These are phyloP conservation scores for Neoitamus cyanurus DNA, from an alignment of 2,888 invertebrate genomes.

Conservation along the genomic window DNA sequence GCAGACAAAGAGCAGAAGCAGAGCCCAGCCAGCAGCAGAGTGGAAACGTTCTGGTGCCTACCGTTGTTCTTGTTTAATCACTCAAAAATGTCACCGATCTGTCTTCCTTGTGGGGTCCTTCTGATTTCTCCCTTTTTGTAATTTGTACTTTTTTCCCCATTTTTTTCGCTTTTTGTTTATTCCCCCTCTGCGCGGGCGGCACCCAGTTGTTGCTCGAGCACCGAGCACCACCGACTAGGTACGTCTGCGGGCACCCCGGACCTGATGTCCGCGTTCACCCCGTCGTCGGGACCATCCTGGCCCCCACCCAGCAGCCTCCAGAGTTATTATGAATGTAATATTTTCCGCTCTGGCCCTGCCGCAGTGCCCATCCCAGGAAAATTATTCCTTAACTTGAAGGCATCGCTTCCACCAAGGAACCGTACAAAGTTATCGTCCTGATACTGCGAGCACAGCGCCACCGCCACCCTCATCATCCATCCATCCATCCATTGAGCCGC, in stretches of 20 bases:
- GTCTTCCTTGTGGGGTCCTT: conserved; percentile 53
- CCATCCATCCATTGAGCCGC: conserved; percentile 29
- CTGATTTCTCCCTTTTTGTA: conserved; percentile 46
- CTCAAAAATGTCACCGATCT: conserved; percentile 58
- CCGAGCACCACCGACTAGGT: not conserved
- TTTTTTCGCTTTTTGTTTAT: conserved; percentile 31
- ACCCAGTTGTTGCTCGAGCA: conserved; percentile 27
- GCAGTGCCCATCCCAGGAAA: conserved; percentile 20
- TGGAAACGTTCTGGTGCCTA: conserved; percentile 52
- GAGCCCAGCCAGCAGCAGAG: conserved; percentile 23
- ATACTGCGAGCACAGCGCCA: not conserved
- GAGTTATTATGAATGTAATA: conserved; percentile 45
- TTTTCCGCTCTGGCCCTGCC: conserved; percentile 15
- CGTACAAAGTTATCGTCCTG: conserved; percentile 16
- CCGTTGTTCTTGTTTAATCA: conserved; percentile 57
- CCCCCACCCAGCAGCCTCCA: not conserved
- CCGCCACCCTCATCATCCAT: not conserved
- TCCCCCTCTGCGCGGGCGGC: not conserved
- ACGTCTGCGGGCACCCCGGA: conserved; percentile 17
- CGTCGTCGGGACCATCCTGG: not conserved
- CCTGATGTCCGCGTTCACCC: not conserved
- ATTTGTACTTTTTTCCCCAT: conserved; percentile 23
- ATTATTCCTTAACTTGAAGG: conserved; percentile 45
- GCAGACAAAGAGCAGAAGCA: conserved; percentile 26
- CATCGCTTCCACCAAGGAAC: conserved; percentile 20